Base-by-base conservation (phyloP, 2,113 vertebrate genomes). In the Ochotona curzoniae region DNA sequence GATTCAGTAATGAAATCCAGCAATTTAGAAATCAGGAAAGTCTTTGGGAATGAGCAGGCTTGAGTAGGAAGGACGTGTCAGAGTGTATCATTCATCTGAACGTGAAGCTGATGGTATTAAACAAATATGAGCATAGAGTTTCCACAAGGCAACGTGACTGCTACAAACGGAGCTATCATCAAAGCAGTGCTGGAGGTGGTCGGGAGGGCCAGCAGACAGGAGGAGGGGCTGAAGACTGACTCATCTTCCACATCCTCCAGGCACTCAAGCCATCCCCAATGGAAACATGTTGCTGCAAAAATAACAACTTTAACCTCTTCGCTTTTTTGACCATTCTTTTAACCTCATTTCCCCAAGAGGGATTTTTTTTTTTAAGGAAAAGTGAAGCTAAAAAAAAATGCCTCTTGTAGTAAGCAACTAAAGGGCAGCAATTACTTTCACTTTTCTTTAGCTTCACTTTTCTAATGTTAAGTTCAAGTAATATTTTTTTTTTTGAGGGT, bases 291-390 rank as follows among this genome's bases (percentile, higher is more conserved):
- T 66, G 57, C 73, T 91, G 44, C 88, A 63, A 80, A 83, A 93
- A 90, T 57, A 94, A 79, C 63, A 63, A 87, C 63, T 91, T 47
- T 23, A 79, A 49, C 67, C 66, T 90, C 69, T 88, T 70, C 69
- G 94, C 75, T 88, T 75, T 92, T 92, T 93, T 90, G 44, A 83
- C 54, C 35, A 74, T 84, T 90, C 95, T 93, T 51, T 96, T 96
- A 96, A 94, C 78, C 88, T 92, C 92, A 60, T 67, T 95, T 93
- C 32, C 88, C 51, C 89, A 90, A 78, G 88, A 79, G 88, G 47
- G 51, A 32, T 82, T 92, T 73, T 69, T 87, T n/a, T n/a, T 44
- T 44, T 18, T 20, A 87, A 89, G 78, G 84, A 92, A 95, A n/a
- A n/a, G n/a, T n/a, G n/a, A n/a, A n/a, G n/a, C n/a, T n/a, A n/a